These are phyloP conservation scores for Promerops cafer DNA, from an alignment of 2,113 vertebrate species.

Conservation along the genomic window DNA sequence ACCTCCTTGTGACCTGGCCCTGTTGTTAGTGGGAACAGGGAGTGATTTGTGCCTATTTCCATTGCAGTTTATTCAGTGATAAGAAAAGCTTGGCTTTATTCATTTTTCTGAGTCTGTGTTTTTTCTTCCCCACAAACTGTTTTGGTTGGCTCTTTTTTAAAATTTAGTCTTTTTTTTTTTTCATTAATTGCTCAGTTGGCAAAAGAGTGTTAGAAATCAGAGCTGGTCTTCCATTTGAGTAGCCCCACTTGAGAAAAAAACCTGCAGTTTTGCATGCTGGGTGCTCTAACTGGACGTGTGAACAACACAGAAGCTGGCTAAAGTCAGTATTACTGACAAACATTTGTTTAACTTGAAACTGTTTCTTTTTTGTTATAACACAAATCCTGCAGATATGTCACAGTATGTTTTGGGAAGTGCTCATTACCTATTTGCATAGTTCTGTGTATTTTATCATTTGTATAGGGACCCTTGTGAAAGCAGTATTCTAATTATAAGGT, in stretches of 20 bases:
- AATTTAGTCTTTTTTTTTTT: neutral
- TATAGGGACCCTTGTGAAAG: neutral
- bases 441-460: neutral
- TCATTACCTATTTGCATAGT: neutral
- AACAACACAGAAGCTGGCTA: neutral
- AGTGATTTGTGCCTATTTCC: neutral
- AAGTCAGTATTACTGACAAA: neutral
- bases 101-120: neutral
- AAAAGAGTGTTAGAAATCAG: neutral
- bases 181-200: neutral
- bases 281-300: neutral
- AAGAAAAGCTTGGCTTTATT: neutral
- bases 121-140: neutral
- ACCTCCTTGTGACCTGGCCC: accelerated
- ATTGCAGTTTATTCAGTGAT: neutral
- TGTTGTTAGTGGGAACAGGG: accelerated
- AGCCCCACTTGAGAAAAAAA: neutral
- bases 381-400: neutral
- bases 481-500: neutral
- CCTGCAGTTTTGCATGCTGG: neutral
- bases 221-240: neutral
- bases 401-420: neutral
- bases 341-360: neutral
- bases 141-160: neutral
- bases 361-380: neutral